Percentiles rank a stretch among this genome's conserved stretches.
Evolutionary conservation across 2,797 vertebrate species (phyloP).

Genomic region (Spinibarbus caldwelli): DNA sequence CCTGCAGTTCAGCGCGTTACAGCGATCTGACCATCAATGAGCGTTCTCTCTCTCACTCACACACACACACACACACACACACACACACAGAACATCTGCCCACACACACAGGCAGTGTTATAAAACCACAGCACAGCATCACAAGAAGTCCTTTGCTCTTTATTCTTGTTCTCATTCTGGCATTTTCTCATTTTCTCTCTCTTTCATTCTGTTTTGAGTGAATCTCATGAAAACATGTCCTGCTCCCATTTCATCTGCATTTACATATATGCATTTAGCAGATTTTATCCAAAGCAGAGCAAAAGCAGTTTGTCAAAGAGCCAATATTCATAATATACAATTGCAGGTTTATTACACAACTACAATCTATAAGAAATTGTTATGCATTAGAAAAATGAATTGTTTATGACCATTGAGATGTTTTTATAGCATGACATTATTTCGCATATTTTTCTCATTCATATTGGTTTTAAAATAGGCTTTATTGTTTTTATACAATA

Average conservation of each 20-base stretch:
- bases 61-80: background rate
- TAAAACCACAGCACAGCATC: background rate
- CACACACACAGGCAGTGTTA: conserved; percentile 35
- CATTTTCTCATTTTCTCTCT: conserved; percentile 7
- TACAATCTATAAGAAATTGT: background rate
- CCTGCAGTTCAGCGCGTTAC: background rate
- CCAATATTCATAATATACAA: background rate
- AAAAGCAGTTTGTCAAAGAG: background rate
- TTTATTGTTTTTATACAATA: background rate
- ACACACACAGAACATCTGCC: background rate
- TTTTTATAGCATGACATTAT: background rate
- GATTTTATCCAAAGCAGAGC: background rate
- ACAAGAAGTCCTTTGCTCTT: background rate
- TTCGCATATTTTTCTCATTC: background rate
- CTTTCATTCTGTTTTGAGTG: conserved; percentile 20
- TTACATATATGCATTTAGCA: background rate
- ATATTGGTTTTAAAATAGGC: background rate
- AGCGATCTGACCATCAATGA: conserved; percentile 20
- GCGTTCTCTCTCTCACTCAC: background rate
- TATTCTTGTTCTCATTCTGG: conserved; percentile 5
- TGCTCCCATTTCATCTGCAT: background rate
- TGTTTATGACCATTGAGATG: background rate
- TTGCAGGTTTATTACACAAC: background rate
- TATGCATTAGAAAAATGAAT: background rate
- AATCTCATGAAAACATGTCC: background rate